phyloP scores from a whole-genome alignment of 2,888 invertebrate species.

The Hydraecia micacea region DNA sequence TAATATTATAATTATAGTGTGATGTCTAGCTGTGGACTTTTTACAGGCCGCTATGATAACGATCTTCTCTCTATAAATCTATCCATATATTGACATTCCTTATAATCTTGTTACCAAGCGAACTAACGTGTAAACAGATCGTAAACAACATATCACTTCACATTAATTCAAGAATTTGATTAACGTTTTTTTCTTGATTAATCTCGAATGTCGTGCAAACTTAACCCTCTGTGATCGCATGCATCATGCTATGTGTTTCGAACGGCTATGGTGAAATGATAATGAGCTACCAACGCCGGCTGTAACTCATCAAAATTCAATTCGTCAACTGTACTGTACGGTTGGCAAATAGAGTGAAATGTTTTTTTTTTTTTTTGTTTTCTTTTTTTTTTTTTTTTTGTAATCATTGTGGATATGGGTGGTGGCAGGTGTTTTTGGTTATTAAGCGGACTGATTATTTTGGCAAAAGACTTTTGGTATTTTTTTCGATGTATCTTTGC shows the following conservation, averaged over 20 bases:
- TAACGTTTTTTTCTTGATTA: constrained; percentile 16
- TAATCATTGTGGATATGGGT: constrained; percentile 13
- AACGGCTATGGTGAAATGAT: constrained; percentile 81
- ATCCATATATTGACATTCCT: not conserved
- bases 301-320: constrained; percentile 88
- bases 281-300: constrained; percentile 79
- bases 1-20: no score
- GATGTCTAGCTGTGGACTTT: no score
- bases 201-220: constrained; percentile 27
- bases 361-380: constrained; percentile 7
- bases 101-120: constrained; percentile 7
- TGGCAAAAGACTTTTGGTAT: not conserved
- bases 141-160: constrained; percentile 22
- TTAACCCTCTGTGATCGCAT: constrained; percentile 52
- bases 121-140: constrained; percentile 27
- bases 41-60: no score
- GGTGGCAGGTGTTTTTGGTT: constrained; percentile 39
- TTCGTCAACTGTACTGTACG: constrained; percentile 83
- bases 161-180: constrained; percentile 18
- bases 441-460: not conserved
- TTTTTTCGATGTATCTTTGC: not conserved
- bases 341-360: constrained; percentile 69
- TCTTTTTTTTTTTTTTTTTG: constrained; percentile 8
- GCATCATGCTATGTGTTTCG: constrained; percentile 48
- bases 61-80: not conserved